Percentiles rank a stretch among this genome's conserved stretches.
These are phyloP conservation scores for Desoria tigrina DNA, from an alignment of 2,888 invertebrate genomes.

Conservation along the genomic window DNA sequence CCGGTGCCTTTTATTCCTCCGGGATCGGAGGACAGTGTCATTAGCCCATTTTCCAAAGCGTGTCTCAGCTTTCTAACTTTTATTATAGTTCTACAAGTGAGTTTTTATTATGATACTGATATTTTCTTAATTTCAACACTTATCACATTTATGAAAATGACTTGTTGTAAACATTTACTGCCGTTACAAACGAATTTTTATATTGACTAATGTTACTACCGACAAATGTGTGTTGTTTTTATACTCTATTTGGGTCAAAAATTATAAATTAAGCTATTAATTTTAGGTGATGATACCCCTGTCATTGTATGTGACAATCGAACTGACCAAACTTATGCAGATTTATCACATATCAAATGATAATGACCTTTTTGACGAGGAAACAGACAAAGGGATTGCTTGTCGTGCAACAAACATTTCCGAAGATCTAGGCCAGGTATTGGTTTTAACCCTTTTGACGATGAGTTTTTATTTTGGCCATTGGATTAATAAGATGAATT, in stretches of 20 bases:
- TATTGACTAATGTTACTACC: too few relatives aligned
- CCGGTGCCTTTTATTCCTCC: slow-evolving; percentile 66
- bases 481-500: too few relatives aligned
- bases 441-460: slow-evolving; percentile 51
- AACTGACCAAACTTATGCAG: slow-evolving; percentile 92
- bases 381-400: slow-evolving; percentile 77
- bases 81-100: slow-evolving; percentile 89
- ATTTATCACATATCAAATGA: slow-evolving; percentile 94
- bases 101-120: too few relatives aligned
- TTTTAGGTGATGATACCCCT: slow-evolving; percentile 89
- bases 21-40: slow-evolving; percentile 59
- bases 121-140: background rate
- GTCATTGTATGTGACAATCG: slow-evolving; percentile 93
- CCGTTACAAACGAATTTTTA: too few relatives aligned
- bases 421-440: slow-evolving; percentile 92
- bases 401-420: slow-evolving; percentile 95
- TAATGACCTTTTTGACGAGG: slow-evolving; percentile 78
- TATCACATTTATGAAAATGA: too few relatives aligned
- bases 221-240: too few relatives aligned
- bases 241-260: background rate
- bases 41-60: slow-evolving; percentile 69
- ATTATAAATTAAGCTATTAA: background rate
- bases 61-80: slow-evolving; percentile 92
- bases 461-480: too few relatives aligned
- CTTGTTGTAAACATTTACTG: background rate